Base-by-base conservation (phyloP, 1,140 invertebrate genomes). In the Drosophila nikananu region DNA sequence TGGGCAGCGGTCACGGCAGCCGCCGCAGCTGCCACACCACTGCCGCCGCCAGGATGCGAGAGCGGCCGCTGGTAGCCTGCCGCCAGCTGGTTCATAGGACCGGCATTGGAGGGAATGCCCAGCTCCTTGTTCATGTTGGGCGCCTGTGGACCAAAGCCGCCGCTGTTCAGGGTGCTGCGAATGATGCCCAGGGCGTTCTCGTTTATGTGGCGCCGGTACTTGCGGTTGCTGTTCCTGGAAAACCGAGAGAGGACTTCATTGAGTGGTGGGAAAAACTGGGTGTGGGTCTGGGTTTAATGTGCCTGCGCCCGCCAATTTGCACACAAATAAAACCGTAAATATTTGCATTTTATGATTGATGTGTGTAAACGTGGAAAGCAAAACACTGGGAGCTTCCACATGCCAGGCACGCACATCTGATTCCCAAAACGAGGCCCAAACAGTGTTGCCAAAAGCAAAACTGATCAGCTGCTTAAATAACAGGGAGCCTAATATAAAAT, bases 271-370 rank as follows among this genome's bases (percentile, higher is more conserved):
- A 19, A 49, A 42, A 49, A 42, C 49, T 62, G 52, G 59, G 63
- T 63, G 32, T 23, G 35, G 54, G 21, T 51, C 61, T 59, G 52
- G 59, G 72, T 55, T 73, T 71, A 83, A 81, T 84, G 71, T 65
- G 61, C 59, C 48, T 25, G 49, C 23, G 35, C 27, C 39, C 35
- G 48, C 61, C 74, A 67, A 89, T 89, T 89, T 86, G 81, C 86
- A 72, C 86, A 82, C 86, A 90, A 86, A 90, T 91, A 90, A 86
- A 77, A 84, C 81, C 79, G 79, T 77, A 86, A 86, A 90, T 90
- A 90, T 90, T 90, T 90, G 86, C 86, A 86, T 90, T 90, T 90
- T 90, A 90, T 90, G 86, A 90, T 90, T 90, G 86, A 90, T 90
- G 86, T 90, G 81, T 58, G 64, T 55, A 59, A 70, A 81, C 64